Base-by-base conservation (phyloP, 1,140 invertebrate species). In the Adoxophyes honmai region DNA sequence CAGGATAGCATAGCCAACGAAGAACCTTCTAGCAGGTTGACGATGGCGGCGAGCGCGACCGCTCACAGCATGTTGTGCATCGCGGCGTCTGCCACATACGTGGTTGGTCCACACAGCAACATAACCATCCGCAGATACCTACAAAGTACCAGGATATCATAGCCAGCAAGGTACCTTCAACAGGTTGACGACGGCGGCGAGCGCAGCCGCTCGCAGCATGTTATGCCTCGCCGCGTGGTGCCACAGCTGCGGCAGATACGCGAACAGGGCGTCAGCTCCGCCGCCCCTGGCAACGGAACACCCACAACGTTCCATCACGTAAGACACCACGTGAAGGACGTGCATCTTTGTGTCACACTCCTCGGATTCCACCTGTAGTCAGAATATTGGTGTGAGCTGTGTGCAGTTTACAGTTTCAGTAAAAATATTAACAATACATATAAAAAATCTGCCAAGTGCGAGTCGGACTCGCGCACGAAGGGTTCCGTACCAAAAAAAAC, bases 341-440 rank as follows among this genome's bases (percentile, higher is more conserved):
- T 96, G 93, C 93, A 98, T 97, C 93, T 98, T 99, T 1, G 96
- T 97, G 86, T 98, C 97, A 90, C 96, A 98, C 88, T 98, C 96
- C 66, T 93, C 91, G 0, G 95, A 95, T 87, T 98, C 95, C 77
- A 96, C 95, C 84, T 87, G 59, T 5, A 18, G 21, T 28, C 2
- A 28, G 21, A 6, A 28, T 3, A 6, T 28, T 28, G 2, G 21
- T 28, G 6, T 28, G 21, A n/a, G n/a, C n/a, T n/a, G n/a, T n/a
- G n/a, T n/a, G n/a, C n/a, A n/a, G n/a, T n/a, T n/a, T n/a, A n/a
- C n/a, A n/a, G n/a, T n/a, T n/a, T n/a, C n/a, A n/a, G n/a, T n/a
- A n/a, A n/a, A n/a, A n/a, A n/a, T n/a, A n/a, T n/a, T n/a, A n/a
- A n/a, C n/a, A n/a, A n/a, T n/a, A n/a, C n/a, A n/a, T n/a, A n/a